Evolutionary conservation across 2,888 invertebrate genomes (phyloP).

Genomic region (Drosophila mulleri): DNA sequence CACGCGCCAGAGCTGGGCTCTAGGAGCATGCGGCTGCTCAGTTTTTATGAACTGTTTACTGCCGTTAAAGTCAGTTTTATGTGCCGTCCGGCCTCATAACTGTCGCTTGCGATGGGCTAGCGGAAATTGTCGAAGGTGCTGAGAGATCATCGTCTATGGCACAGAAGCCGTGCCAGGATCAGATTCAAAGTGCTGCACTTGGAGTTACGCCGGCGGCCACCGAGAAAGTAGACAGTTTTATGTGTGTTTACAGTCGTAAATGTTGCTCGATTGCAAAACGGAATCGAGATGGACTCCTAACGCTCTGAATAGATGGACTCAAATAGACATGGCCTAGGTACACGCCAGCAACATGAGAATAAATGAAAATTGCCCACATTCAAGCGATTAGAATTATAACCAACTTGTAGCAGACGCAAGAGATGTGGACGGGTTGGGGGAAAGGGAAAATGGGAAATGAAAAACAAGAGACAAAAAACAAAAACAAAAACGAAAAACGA

Average conservation of each 20-base stretch:
- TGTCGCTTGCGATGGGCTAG: constrained; percentile 68
- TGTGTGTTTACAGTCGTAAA: constrained; percentile 83
- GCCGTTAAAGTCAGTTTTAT: constrained; percentile 80
- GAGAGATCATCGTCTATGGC: constrained; percentile 57
- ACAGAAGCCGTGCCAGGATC: constrained; percentile 67
- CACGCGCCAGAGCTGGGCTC: constrained; percentile 36
- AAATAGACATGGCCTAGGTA: constrained; percentile 9
- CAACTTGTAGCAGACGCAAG: constrained; percentile 14
- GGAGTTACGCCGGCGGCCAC: constrained; percentile 36
- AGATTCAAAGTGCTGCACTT: constrained; percentile 64
- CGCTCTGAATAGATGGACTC: constrained; percentile 2
- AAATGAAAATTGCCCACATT: constrained; percentile 63
- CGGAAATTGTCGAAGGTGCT: constrained; percentile 72
- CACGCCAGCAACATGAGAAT: background rate
- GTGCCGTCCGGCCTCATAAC: constrained; percentile 71
- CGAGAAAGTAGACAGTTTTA: constrained; percentile 76
- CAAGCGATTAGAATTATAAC: constrained; percentile 75
- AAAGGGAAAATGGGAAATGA: constrained; percentile 16
- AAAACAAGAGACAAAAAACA: constrained; percentile 16
- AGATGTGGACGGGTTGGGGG: background rate
- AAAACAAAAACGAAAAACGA: constrained; percentile 23
- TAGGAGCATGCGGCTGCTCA: constrained; percentile 44
- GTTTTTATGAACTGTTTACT: constrained; percentile 78
- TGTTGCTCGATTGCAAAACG: constrained; percentile 76
- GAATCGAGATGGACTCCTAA: constrained; percentile 24